A percentile compares a stretch with the other conserved stretches of the same genome.
Conservation (phyloP, 2,888 invertebrate species). For the Lacanobia wlatinum region DNA sequence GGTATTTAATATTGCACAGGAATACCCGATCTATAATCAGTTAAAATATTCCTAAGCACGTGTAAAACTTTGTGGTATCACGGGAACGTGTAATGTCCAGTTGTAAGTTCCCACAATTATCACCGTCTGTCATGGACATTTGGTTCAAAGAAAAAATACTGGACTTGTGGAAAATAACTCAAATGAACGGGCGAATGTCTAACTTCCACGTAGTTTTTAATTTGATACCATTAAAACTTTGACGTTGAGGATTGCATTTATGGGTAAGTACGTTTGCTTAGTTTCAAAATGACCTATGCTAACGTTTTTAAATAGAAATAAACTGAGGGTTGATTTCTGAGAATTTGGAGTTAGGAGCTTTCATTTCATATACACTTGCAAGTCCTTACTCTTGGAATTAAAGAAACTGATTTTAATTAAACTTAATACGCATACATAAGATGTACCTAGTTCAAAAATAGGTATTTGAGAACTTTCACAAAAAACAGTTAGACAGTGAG, state of each 20-base stretch:
- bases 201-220: slow-evolving; percentile 43
- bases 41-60: background rate
- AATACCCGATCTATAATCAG: background rate
- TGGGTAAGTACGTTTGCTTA: background rate
- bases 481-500: no score
- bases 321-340: background rate
- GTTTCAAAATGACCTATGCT: background rate
- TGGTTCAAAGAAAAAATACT: slow-evolving; percentile 50
- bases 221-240: slow-evolving; percentile 28
- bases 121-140: slow-evolving; percentile 7
- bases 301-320: background rate
- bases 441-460: no score
- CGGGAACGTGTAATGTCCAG: slow-evolving; percentile 49
- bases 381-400: no score
- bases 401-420: no score
- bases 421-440: no score
- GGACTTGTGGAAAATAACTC: slow-evolving; percentile 52
- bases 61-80: background rate
- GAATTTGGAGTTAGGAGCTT: background rate
- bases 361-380: no score
- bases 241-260: background rate
- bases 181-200: slow-evolving; percentile 54
- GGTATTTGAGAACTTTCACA: no score
- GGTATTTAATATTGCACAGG: background rate
- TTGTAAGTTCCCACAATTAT: slow-evolving; percentile 60